Percentiles rank a stretch among this genome's conserved stretches.
phyloP scores from a whole-genome alignment of 2,888 invertebrate genomes.

The Caenorhabditis doughertyi region DNA sequence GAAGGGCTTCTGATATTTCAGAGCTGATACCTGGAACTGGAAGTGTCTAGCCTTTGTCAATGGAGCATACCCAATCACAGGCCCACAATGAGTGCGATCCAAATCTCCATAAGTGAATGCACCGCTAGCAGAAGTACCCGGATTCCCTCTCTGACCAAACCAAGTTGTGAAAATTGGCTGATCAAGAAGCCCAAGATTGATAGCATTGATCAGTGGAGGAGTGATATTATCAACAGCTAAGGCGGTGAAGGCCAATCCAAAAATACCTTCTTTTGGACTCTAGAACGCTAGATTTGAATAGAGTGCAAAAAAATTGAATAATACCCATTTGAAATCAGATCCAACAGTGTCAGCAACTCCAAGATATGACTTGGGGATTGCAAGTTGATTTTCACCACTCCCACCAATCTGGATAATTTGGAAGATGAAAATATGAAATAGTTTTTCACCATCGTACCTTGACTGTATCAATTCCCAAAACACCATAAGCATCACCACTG shows the following conservation, averaged over 20 bases:
- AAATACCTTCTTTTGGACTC: slow-evolving; percentile 71
- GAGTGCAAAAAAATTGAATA: too few relatives aligned
- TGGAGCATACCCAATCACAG: slow-evolving; percentile 64
- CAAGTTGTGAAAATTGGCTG: slow-evolving; percentile 72
- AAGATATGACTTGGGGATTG: slow-evolving; percentile 75
- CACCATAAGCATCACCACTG: slow-evolving; percentile 84
- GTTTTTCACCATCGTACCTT: slow-evolving; percentile 39
- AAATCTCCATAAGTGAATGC: slow-evolving; percentile 73
- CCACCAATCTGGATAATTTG: slow-evolving; percentile 65
- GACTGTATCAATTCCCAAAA: slow-evolving; percentile 84
- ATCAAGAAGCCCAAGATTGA: slow-evolving; percentile 68
- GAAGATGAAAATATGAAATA: too few relatives aligned
- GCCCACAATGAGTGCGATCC: slow-evolving; percentile 68
- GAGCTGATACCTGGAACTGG: slow-evolving; percentile 34
- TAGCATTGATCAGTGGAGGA: slow-evolving; percentile 67
- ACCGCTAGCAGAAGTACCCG: slow-evolving; percentile 64
- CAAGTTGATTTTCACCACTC: slow-evolving; percentile 62
- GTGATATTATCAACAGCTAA: slow-evolving; percentile 68
- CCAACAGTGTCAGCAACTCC: slow-evolving; percentile 75
- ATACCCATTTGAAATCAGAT: slow-evolving; percentile 69
- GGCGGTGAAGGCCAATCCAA: slow-evolving; percentile 68
- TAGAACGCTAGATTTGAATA: background rate
- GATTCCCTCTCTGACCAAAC: slow-evolving; percentile 63
- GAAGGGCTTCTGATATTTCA: background rate
- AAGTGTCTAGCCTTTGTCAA: slow-evolving; percentile 47